Base-by-base conservation (phyloP, 2,888 invertebrate genomes). In the Drosophila silvestris region DNA sequence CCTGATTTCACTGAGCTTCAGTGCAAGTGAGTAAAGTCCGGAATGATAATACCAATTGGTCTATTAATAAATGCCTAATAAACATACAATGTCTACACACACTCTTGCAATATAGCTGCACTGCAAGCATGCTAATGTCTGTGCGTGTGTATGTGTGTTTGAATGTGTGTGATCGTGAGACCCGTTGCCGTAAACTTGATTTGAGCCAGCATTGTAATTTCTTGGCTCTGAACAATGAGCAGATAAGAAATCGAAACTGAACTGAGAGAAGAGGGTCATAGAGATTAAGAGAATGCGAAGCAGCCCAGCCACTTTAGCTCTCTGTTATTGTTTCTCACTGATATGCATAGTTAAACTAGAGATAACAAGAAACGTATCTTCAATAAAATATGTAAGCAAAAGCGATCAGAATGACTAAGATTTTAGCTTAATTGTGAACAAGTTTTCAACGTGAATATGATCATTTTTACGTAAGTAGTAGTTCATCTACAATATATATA, bases 1-100 rank as follows among this genome's bases (percentile, higher is more conserved):
- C 32, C 33, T 62, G 35, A n/a, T 79, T 56, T 50, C 52, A 5
- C 32, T 73, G 22, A 60, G 51, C 51, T 37, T 75, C 28, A 53
- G 33, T 51, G 57, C 77, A 73, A 79, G 87, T 87, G 74, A 87
- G 87, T 88, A 77, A 82, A 78, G 70, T 76, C 47, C 60, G 65
- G 26, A 74, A 44, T 63, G 58, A 64, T 72, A 78, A 79, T 74
- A 67, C n/a, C 7, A 65, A 16, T 52, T 10, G 16, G 37, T 37
- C 22, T 68, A 26, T 54, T 59, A 56, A 71, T 60, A 68, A 44
- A 50, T 62, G 52, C 10, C 19, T 37, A 12, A 41, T 14, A 47
- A 22, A 28, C 16, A 35, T 22, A 39, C 26, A 52, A 47, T 47
- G 2, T 16, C 47, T 6, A 59, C 4, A 33, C 33, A 35, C 32